Conservation (phyloP, 2,888 invertebrate species). For the Trisateles emortualis region DNA sequence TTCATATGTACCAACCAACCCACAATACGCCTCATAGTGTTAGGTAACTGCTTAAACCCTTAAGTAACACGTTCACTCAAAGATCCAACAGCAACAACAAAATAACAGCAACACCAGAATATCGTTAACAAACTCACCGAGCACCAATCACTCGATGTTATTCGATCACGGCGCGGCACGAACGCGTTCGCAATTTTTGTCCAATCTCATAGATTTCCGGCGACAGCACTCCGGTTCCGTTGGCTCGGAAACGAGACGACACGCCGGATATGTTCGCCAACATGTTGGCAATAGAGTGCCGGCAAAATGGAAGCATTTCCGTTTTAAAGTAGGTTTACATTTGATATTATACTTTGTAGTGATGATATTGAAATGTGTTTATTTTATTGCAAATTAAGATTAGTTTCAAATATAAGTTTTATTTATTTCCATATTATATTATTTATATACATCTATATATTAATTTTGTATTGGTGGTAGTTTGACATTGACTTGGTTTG, state of each 20-base stretch:
- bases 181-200: slow-evolving; percentile 74
- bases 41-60: too few relatives aligned
- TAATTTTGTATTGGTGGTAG: too few relatives aligned
- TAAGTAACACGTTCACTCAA: too few relatives aligned
- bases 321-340: slow-evolving; percentile 17
- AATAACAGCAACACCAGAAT: slow-evolving; percentile 42
- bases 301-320: slow-evolving; percentile 22
- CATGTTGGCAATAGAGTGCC: slow-evolving; percentile 37
- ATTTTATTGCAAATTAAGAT: too few relatives aligned
- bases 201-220: slow-evolving; percentile 82
- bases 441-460: too few relatives aligned
- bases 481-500: too few relatives aligned
- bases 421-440: too few relatives aligned
- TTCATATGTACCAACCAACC: too few relatives aligned
- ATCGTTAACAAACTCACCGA: slow-evolving; percentile 55
- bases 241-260: slow-evolving; percentile 67
- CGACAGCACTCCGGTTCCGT: slow-evolving; percentile 65
- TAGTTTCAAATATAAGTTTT: too few relatives aligned
- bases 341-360: slow-evolving; percentile 3
- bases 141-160: slow-evolving; percentile 56
- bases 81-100: too few relatives aligned
- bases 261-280: slow-evolving; percentile 45
- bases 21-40: too few relatives aligned
- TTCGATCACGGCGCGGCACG: slow-evolving; percentile 55
- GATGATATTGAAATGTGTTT: too few relatives aligned